Base-by-base conservation (phyloP, 1,140 invertebrate species). In the Drosophila sulfurigaster region DNA sequence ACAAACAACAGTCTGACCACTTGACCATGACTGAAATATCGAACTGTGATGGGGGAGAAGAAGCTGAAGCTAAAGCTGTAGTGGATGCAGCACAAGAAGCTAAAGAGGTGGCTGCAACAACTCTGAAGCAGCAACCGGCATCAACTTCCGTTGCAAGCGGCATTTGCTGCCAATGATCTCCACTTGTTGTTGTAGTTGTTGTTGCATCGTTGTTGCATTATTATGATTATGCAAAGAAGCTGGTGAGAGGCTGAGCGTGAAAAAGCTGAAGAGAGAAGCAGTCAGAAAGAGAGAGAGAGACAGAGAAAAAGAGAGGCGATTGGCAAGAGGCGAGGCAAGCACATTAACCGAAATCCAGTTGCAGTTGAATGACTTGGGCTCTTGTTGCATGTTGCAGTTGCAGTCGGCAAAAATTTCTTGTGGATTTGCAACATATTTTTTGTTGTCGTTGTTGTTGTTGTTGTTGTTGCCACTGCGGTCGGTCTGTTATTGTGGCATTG, bases 311-410 rank as follows among this genome's bases (percentile, higher is more conserved):
- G 46, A 16, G 48, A 20, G 30, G 20, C 3, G 20, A 25, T 25
- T 6, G 38, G 62, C 2, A 6, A 59, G 65, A 67, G 43, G 45
- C n/a, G 64, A 49, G 71, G 70, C 66, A 78, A 71, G 64, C 78
- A 78, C 78, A 88, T 81, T 88, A 78, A 81, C 83, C 80, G 80
- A 88, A 88, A 85, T 89, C 74, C 85, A 89, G 69, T 89, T 81
- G 72, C 81, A 88, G 78, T 89, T 88, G 74, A 89, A 88, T 79
- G 78, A 88, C 80, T 88, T 56, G 71, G 52, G 60, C 60, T 65
- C 35, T 54, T 58, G 63, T 78, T 74, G 79, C 72, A 79, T 79
- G 68, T 62, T 71, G 52, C 66, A 67, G 60, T 56, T 25, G 20
- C 51, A 60, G 52, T 75, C 54, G 62, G 59, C 46, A 78, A 58